Evolutionary conservation across 2,888 invertebrate genomes (phyloP).

Genomic region (Chrysopilus asiliformis): DNA sequence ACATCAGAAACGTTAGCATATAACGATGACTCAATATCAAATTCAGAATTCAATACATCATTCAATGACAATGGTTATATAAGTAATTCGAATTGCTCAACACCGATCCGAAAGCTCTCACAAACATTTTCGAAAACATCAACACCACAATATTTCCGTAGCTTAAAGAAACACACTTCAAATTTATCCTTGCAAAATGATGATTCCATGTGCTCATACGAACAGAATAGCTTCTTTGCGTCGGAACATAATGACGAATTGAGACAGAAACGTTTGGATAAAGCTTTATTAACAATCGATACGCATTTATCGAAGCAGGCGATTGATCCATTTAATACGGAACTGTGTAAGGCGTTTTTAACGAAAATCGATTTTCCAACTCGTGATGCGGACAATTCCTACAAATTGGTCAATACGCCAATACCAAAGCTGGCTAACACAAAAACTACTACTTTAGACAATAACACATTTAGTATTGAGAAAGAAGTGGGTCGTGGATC

Average conservation of each 20-base stretch:
- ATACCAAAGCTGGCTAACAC: slow-evolving; percentile 47
- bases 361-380: slow-evolving; percentile 60
- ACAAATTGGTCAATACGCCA: slow-evolving; percentile 43
- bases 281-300: slow-evolving; percentile 30
- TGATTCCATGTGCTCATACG: slow-evolving; percentile 32
- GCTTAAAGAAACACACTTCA: slow-evolving; percentile 13
- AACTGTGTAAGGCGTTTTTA: slow-evolving; percentile 55
- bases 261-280: slow-evolving; percentile 29
- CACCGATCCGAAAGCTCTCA: slow-evolving; percentile 12
- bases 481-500: slow-evolving; percentile 75
- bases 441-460: slow-evolving; percentile 40
- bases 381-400: slow-evolving; percentile 44
- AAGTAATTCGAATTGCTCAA: slow-evolving; percentile 11
- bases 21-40: slow-evolving; percentile 14
- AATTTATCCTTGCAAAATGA: slow-evolving; percentile 18
- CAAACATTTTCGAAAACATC: slow-evolving; percentile 23
- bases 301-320: slow-evolving; percentile 30
- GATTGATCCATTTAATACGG: slow-evolving; percentile 74
- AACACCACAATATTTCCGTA: slow-evolving; percentile 20
- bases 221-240: slow-evolving; percentile 35
- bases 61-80: slow-evolving; percentile 11
- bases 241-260: slow-evolving; percentile 30
- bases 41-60: slow-evolving; percentile 15
- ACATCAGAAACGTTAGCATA: slow-evolving; percentile 4
- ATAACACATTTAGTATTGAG: slow-evolving; percentile 49